Evolutionary conservation across 2,888 invertebrate species (phyloP), one percentile per base, ranked within the genome.

Genomic region (Ormia ochracea): DNA sequence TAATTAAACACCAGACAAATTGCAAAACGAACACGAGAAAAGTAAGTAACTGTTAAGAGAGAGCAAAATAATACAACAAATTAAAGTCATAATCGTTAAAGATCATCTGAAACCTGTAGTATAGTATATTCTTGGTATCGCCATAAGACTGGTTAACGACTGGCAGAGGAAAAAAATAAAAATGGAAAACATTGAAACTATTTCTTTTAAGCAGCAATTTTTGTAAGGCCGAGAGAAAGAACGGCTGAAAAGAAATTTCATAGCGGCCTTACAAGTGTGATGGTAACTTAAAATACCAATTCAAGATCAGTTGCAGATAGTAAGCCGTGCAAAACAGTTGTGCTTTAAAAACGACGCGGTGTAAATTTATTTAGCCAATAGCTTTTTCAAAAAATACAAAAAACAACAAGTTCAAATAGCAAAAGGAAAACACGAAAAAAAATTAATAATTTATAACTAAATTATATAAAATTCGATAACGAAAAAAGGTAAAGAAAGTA

Each of bases 301-400:
- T 83, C 70, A 83, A 74, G 88, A 88, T 87, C 87, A 87, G 87
- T 87, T 87, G 87, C 85, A 87, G 87, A 86, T 86, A 85, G 84
- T 86, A 83, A 86, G 87, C 86, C 87, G 87, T 84, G 85, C 85
- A 84, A 86, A 85, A 82, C 84, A 87, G 88, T 87, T 88, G 88
- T 84, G 86, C 84, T 84, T 84, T 58, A 75, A 52, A 69, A 75
- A 73, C 82, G 81, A 56, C 78, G 84, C 86, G 87, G 83, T 85
- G 84, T 84, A 81, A 73, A 81, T 75, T 81, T 82, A 45, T 82
- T 56, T 41, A 63, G 41, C 65, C 38, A 61, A 38, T 63, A 65
- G 43, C 68, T 52, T n/a, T 17, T 1, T n/a, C 6, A 50, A 14
- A 56, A 21, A n/a, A 56, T 41, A 43, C 1, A 61, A 23, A 0